Base-by-base conservation (phyloP, 2,888 invertebrate genomes). In the Cylindroiulus punctatus region DNA sequence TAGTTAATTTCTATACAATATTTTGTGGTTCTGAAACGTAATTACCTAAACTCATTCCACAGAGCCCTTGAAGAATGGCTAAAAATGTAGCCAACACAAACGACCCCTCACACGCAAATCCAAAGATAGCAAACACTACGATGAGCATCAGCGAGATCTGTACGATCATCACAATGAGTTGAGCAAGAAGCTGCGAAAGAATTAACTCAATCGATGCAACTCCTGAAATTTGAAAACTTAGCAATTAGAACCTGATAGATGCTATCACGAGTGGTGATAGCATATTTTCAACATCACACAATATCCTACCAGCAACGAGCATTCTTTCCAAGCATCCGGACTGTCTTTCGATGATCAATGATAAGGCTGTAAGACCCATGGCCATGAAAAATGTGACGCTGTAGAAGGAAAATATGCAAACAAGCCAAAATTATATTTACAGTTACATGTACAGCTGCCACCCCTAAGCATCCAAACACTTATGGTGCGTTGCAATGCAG, bases 341-440 rank as follows among this genome's bases (percentile, higher is more conserved):
- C 93, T 95, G 97, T 89, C 96, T 93, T 91, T 97, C 97, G 89
- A 96, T 96, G 89, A 97, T 96, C 88, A 97, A 92, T 1, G 96
- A 96, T 0, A 98, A 95, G 0, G 97, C 97, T 2, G 98, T 98
- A 88, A 98, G 91, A 0, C 98, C 98, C 17, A 98, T 97, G 85
- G 98, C 97, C 92, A 98, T 93, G 93, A 98, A 97, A 93, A 97
- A 98, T 2, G 97, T 97, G 91, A 98, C 97, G 81, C 97, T 98
- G 92, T 84, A 92, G n/a, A 32, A 44, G 2, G 22, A 86, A 40
- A 19, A 65, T 10, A 36, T 30, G 14, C 10, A 85, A 76, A 40
- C 22, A 36, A 40, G 65, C n/a, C 17, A 52, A 52, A 84, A 22
- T 47, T n/a, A n/a, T n/a, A n/a, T n/a, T n/a, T n/a, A n/a, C n/a